Base-by-base conservation (phyloP, 2,888 invertebrate species). In the Metacarcinus magister region DNA sequence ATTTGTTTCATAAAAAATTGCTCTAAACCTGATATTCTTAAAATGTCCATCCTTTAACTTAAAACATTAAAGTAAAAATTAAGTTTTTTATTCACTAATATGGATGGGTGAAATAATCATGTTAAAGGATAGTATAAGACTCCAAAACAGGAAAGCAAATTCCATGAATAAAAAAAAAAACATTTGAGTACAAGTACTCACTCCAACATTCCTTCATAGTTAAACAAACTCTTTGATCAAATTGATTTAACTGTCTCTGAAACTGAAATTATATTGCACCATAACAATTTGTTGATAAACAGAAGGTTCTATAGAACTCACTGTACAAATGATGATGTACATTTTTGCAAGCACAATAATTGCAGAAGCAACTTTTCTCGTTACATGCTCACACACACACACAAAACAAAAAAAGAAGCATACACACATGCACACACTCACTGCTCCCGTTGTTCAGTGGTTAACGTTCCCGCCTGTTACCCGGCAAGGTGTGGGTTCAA, bases 261-360 rank as follows among this genome's bases (percentile, higher is more conserved):
- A 60, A 23, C 23, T 60, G 19, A 60, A 60, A 23, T 60, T 23
- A 60, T 60, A 19, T 19, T 23, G 13, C 23, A 23, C 3, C 23
- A 10, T 60, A 60, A 60, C 0, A 60, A 60, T 19, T 60, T 60
- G 23, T 60, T 60, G 60, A 60, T 23, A 19, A 60, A 60, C 60
- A 60, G 60, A 60, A 60, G 60, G 19, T 60, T 23, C 23, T 60
- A 23, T 60, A 60, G 60, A 60, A 60, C 60, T 60, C 60, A 23
- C 60, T 60, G 23, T 60, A 60, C 60, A 60, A 60, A 60, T 60
- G 60, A 19, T 60, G 60, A 60, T 60, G 60, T 60, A 60, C 60
- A 60, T 60, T 60, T 60, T 60, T 60, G 60, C 60, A 60, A 60
- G 60, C 60, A 60, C 60, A 60, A 60, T 60, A 60, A 60, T 60